Conservation (phyloP, 2,888 invertebrate genomes). For the Drosophila nr. fundita region DNA sequence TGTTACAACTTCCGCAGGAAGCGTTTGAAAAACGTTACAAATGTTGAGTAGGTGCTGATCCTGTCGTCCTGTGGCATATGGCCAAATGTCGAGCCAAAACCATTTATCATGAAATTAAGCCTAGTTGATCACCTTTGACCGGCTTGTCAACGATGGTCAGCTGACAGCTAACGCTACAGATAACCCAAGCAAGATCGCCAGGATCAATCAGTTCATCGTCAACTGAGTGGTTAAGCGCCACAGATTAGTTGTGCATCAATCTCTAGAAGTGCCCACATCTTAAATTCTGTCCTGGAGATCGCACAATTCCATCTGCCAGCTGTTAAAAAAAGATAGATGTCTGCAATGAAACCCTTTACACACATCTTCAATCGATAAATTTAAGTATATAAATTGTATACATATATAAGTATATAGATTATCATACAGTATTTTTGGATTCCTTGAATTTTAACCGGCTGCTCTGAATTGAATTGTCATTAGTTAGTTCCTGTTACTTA, state of each 20-base stretch:
- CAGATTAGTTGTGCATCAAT: slow-evolving; percentile 4
- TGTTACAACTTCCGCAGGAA: slow-evolving; percentile 70
- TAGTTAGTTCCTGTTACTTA: neutral
- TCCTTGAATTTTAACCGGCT: neutral
- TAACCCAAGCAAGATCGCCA: neutral
- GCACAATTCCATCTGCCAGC: slow-evolving; percentile 17
- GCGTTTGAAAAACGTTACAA: slow-evolving; percentile 65
- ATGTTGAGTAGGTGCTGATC: slow-evolving; percentile 55
- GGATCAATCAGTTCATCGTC: slow-evolving; percentile 3
- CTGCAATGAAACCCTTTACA: neutral
- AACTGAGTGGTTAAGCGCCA: neutral
- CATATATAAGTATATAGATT: neutral
- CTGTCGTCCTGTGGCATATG: slow-evolving; percentile 47
- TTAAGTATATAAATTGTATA: neutral
- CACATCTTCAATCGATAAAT: neutral
- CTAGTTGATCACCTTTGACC: slow-evolving; percentile 12
- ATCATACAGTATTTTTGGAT: neutral
- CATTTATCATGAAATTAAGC: slow-evolving; percentile 15
- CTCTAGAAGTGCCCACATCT: slow-evolving; percentile 6
- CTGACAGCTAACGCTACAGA: slow-evolving; percentile 12
- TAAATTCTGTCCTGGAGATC: neutral
- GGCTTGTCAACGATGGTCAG: slow-evolving; percentile 23
- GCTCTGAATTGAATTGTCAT: neutral
- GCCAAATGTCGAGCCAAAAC: slow-evolving; percentile 3
- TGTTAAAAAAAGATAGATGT: slow-evolving; percentile 1